Evolutionary conservation across 2,888 invertebrate genomes (phyloP).

Genomic region (Enchytraeus crypticus): DNA sequence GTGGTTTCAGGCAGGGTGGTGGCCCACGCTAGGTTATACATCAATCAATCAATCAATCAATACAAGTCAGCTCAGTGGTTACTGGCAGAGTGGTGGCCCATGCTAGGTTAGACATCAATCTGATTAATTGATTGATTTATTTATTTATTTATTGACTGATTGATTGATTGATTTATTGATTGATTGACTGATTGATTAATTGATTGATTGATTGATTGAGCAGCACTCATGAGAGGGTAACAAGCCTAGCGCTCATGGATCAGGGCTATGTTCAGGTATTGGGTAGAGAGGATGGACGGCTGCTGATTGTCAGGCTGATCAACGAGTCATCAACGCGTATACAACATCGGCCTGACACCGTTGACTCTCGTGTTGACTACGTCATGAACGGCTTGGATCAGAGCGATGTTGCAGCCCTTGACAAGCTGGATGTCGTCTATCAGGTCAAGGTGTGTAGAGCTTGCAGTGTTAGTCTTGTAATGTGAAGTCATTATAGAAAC

Average conservation of each 20-base stretch:
- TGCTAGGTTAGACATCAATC: too few species aligned
- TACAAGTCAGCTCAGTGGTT: too few species aligned
- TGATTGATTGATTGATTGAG: not conserved
- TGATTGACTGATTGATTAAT: not conserved
- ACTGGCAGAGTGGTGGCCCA: too few species aligned
- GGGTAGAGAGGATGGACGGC: slow-evolving; percentile 28
- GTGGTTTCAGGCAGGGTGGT: too few species aligned
- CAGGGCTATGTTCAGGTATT: slow-evolving; percentile 23
- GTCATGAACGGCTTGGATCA: slow-evolving; percentile 14
- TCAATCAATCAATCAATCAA: too few species aligned
- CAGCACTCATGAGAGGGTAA: slow-evolving; percentile 25
- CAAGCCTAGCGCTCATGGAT: slow-evolving; percentile 17
- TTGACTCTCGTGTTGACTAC: slow-evolving; percentile 10
- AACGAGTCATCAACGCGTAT: not conserved
- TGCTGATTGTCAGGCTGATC: slow-evolving; percentile 25
- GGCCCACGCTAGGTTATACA: too few species aligned
- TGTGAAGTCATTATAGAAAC: too few species aligned
- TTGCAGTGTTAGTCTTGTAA: too few species aligned
- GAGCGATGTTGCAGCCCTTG: slow-evolving; percentile 5
- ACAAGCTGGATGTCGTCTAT: slow-evolving; percentile 15
- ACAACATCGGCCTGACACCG: slow-evolving; percentile 1
- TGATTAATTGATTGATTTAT: too few species aligned
- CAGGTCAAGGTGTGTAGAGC: slow-evolving; percentile 7
- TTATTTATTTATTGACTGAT: too few species aligned
- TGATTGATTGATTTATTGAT: too few species aligned